Conservation (phyloP, 1,140 invertebrate genomes). For the Uloborus diversus region DNA sequence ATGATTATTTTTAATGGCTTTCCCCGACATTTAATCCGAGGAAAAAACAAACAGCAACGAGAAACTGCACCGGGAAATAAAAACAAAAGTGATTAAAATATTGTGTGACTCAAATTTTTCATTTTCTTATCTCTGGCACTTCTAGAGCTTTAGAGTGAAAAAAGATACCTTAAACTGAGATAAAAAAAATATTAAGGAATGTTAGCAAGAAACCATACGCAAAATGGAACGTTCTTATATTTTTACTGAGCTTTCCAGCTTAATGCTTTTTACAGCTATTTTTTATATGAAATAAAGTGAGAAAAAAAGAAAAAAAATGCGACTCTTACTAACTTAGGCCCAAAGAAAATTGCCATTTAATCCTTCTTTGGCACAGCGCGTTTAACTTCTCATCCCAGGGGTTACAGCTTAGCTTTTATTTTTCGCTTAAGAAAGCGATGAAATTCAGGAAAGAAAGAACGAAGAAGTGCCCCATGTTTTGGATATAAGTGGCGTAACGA, state of each 20-base stretch:
- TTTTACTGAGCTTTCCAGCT: neutral
- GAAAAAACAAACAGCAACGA: too few relatives aligned
- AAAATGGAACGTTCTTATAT: neutral
- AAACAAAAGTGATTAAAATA: too few relatives aligned
- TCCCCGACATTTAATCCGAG: too few relatives aligned
- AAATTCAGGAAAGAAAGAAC: neutral
- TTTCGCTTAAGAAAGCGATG: conserved; percentile 17
- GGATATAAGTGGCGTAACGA: too few relatives aligned
- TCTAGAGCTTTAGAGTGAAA: too few relatives aligned
- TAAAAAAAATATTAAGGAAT: too few relatives aligned
- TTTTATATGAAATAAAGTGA: neutral
- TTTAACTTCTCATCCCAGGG: conserved; percentile 5
- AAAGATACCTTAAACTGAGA: too few relatives aligned
- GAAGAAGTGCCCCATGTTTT: too few relatives aligned
- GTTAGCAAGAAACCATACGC: neutral
- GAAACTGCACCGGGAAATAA: too few relatives aligned
- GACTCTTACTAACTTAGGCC: neutral
- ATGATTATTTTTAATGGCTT: too few relatives aligned
- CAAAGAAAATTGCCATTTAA: conserved; percentile 31
- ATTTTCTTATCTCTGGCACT: too few relatives aligned
- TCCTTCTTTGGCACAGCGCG: neutral
- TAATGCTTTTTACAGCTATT: neutral
- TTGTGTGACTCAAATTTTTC: too few relatives aligned
- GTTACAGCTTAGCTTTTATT: conserved; percentile 12
- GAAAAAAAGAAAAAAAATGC: neutral